Conservation (phyloP, 2,113 vertebrate species). For the Oryzias woworae region DNA sequence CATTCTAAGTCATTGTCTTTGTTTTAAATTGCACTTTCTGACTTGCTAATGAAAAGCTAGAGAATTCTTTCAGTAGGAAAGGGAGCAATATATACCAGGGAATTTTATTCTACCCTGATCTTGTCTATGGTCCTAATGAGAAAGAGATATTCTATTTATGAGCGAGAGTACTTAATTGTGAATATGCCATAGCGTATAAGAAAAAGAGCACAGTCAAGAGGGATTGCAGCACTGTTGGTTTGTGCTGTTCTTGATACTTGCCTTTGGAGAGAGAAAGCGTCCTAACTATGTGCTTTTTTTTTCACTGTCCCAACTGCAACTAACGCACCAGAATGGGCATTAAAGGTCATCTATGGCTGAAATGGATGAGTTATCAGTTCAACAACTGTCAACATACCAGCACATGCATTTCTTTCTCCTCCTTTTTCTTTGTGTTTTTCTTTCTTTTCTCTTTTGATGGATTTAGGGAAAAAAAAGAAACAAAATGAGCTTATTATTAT, state of each 20-base stretch:
- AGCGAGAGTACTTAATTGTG: slow-evolving; percentile 69
- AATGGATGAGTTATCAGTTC: slow-evolving; percentile 67
- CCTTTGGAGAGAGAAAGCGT: slow-evolving; percentile 79
- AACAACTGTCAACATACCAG: slow-evolving; percentile 79
- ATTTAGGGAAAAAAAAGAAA: slow-evolving; percentile 52
- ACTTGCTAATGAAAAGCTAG: slow-evolving; percentile 52
- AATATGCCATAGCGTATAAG: slow-evolving; percentile 77
- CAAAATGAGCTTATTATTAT: slow-evolving; percentile 68
- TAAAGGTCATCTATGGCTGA: slow-evolving; percentile 67
- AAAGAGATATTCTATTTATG: slow-evolving; percentile 59
- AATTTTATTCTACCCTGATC: slow-evolving; percentile 53
- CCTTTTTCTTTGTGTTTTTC: slow-evolving; percentile 10
- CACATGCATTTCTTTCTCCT: slow-evolving; percentile 75
- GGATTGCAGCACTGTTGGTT: slow-evolving; percentile 75
- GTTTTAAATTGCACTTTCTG: slow-evolving; percentile 82
- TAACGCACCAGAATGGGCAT: slow-evolving; percentile 75
- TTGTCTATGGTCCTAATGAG: slow-evolving; percentile 46
- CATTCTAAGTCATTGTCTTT: slow-evolving; percentile 71
- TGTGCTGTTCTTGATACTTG: slow-evolving; percentile 80
- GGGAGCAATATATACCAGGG: slow-evolving; percentile 51
- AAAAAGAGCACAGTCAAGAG: slow-evolving; percentile 70
- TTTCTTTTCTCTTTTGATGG: slow-evolving; percentile 46
- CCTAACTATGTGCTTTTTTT: slow-evolving; percentile 78
- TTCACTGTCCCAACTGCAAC: slow-evolving; percentile 69
- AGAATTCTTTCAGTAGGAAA: slow-evolving; percentile 46